phyloP scores from a whole-genome alignment of 2,888 invertebrate genomes.

The Zelleria hepariella region DNA sequence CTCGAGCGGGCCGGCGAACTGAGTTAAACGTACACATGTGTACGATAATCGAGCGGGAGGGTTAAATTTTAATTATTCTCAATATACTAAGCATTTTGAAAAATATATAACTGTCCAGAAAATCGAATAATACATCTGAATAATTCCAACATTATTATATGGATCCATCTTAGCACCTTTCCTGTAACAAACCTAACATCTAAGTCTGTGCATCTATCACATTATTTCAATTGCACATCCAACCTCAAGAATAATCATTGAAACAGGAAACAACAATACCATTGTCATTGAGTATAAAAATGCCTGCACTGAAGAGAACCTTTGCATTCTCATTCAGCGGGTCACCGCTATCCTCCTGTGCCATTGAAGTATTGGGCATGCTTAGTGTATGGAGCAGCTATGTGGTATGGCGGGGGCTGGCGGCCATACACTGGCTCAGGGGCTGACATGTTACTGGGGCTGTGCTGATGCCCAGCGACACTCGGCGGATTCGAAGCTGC shows the following conservation, averaged over 20 bases:
- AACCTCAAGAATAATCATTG: slow-evolving; percentile 16
- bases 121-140: slow-evolving; percentile 17
- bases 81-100: neutral
- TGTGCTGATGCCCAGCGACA: slow-evolving; percentile 51
- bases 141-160: slow-evolving; percentile 30
- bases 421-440: slow-evolving; percentile 49
- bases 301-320: slow-evolving; percentile 19
- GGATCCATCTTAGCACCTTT: slow-evolving; percentile 58
- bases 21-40: no score
- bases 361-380: slow-evolving; percentile 79
- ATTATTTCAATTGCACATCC: slow-evolving; percentile 65
- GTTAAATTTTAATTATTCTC: neutral
- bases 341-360: slow-evolving; percentile 57
- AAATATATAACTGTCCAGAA: neutral
- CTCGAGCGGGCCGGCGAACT: no score
- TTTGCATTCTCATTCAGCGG: slow-evolving; percentile 25
- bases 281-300: slow-evolving; percentile 16
- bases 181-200: slow-evolving; percentile 38
- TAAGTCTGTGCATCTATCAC: no score
- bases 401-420: slow-evolving; percentile 86
- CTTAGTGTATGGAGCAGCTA: slow-evolving; percentile 86
- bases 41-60: no score
- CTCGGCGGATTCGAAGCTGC: slow-evolving; percentile 52
- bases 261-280: slow-evolving; percentile 20
- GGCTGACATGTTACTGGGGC: slow-evolving; percentile 40